Evolutionary conservation across 2,888 invertebrate species (phyloP).

Genomic region (Caenorhabditis becei): DNA sequence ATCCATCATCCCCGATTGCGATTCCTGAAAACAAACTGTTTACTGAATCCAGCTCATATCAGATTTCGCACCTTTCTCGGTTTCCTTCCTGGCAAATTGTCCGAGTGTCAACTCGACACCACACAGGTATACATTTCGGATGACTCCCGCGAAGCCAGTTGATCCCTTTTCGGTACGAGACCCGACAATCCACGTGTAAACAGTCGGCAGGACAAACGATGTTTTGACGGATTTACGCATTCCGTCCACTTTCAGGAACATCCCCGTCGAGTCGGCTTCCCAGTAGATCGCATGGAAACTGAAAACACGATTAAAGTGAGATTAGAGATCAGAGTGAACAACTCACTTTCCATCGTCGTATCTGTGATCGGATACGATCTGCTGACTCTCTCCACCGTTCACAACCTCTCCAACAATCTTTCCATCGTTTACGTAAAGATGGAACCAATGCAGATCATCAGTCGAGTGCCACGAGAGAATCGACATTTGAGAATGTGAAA

Average conservation of each 20-base stretch:
- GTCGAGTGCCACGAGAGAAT: constrained; percentile 78
- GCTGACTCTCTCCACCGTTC: constrained; percentile 77
- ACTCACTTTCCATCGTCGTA: constrained; percentile 76
- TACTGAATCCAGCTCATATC: neutral
- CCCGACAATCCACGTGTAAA: constrained; percentile 68
- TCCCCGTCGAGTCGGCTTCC: constrained; percentile 64
- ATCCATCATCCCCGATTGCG: constrained; percentile 73
- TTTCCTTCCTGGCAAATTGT: constrained; percentile 70
- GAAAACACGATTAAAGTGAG: neutral
- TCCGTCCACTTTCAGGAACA: constrained; percentile 67
- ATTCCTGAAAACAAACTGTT: constrained; percentile 30
- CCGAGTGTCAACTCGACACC: constrained; percentile 74
- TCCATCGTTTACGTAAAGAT: constrained; percentile 77
- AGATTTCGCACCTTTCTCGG: constrained; percentile 50
- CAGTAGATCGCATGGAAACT: constrained; percentile 60
- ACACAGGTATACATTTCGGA: constrained; percentile 76
- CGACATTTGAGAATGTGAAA: constrained; percentile 77
- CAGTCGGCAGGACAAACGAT: constrained; percentile 63
- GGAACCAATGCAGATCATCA: constrained; percentile 80
- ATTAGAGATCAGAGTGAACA: neutral
- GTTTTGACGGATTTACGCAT: constrained; percentile 41
- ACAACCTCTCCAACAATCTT: constrained; percentile 78
- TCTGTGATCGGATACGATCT: constrained; percentile 71
- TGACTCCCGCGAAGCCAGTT: constrained; percentile 78
- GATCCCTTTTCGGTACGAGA: constrained; percentile 74